A percentile compares a stretch with the other conserved stretches of the same genome.
phyloP scores from a whole-genome alignment of 2,797 vertebrate species.

The Cuculus canorus region DNA sequence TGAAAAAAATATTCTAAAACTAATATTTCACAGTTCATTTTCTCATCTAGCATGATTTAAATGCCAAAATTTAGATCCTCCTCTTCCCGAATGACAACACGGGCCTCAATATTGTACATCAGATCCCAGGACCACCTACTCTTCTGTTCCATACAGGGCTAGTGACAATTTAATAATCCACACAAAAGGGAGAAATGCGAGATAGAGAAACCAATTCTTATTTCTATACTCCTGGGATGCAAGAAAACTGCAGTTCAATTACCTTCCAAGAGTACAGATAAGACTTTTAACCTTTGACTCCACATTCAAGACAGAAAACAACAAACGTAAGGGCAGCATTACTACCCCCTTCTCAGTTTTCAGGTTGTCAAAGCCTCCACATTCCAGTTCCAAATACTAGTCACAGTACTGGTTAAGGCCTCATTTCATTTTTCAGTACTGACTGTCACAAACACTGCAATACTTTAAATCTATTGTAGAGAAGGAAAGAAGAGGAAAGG shows the following conservation, averaged over 20 bases:
- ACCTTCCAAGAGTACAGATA: background rate
- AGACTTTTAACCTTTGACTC: background rate
- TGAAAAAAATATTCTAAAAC: background rate
- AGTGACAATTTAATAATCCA: constrained; percentile 45
- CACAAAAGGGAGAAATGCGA: constrained; percentile 39
- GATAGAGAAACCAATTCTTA: constrained; percentile 37
- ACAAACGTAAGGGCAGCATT: background rate
- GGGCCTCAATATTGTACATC: constrained; percentile 8
- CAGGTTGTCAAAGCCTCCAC: background rate
- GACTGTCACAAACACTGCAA: background rate
- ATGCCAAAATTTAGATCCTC: constrained; percentile 17
- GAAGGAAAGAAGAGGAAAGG: background rate
- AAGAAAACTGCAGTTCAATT: constrained; percentile 20
- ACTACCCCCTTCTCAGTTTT: background rate
- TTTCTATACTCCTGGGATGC: background rate
- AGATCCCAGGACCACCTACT: constrained; percentile 9
- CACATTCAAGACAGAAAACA: background rate
- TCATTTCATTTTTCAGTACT: background rate
- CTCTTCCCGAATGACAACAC: constrained; percentile 19
- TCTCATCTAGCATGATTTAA: constrained; percentile 5
- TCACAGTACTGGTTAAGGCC: background rate
- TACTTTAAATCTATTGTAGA: background rate
- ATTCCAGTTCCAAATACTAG: background rate
- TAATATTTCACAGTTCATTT: background rate
- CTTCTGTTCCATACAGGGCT: background rate